Evolutionary conservation across 2,113 vertebrate genomes (phyloP).

Genomic region (Entomyzon cyanotis): DNA sequence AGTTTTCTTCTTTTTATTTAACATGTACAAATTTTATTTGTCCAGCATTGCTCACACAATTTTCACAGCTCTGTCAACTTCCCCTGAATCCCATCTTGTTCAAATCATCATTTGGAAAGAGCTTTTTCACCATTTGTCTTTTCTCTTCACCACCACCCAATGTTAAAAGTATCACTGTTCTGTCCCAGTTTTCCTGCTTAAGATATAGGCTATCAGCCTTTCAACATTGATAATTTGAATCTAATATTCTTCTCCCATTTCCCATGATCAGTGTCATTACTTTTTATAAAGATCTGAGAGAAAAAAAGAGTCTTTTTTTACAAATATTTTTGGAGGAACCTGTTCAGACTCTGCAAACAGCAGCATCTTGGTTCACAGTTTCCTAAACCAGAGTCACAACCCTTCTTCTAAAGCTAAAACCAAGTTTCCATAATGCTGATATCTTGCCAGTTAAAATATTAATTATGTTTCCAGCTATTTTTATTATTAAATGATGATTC

Average conservation of each 20-base stretch:
- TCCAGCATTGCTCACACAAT: neutral
- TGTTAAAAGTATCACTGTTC: neutral
- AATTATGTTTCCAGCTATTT: neutral
- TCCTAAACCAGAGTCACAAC: neutral
- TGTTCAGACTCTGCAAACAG: neutral
- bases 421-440: neutral
- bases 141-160: neutral
- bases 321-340: neutral
- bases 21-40: accelerated
- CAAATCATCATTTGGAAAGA: neutral
- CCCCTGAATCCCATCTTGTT: neutral
- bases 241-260: neutral
- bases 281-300: neutral
- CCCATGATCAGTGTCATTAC: neutral
- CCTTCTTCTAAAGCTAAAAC: neutral
- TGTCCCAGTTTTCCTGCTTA: neutral
- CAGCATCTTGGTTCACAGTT: neutral
- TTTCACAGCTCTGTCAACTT: neutral
- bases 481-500: neutral
- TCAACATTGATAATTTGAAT: neutral
- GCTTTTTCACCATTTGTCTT: neutral
- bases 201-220: neutral
- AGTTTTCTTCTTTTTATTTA: neutral
- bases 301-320: neutral
- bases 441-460: neutral